Evolutionary conservation across 2,888 invertebrate species (phyloP).

Genomic region (Pseudeuparius sepicola): DNA sequence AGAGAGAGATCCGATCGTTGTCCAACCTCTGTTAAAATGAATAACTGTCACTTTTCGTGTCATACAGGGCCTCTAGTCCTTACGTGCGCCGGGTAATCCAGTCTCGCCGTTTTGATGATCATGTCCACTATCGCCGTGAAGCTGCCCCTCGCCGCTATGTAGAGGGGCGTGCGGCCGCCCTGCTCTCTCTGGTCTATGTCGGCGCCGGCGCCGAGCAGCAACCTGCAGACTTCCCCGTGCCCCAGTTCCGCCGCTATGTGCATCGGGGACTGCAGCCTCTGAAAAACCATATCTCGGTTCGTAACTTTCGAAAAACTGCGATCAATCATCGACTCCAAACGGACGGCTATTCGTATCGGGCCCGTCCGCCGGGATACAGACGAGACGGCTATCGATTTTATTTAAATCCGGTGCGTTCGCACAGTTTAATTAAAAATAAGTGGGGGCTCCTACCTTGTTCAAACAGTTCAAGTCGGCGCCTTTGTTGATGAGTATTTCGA

Average conservation of each 20-base stretch:
- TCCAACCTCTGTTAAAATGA: too few relatives aligned
- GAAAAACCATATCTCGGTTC: conserved; percentile 20
- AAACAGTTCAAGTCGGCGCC: conserved; percentile 63
- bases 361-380: conserved; percentile 3
- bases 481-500: conserved; percentile 55
- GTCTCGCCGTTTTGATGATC: conserved; percentile 64
- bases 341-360: conserved; percentile 13
- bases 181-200: conserved; percentile 55
- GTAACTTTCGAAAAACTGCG: too few relatives aligned
- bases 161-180: conserved; percentile 59
- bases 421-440: too few relatives aligned
- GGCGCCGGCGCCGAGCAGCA: conserved; percentile 52
- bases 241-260: conserved; percentile 70
- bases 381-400: too few relatives aligned
- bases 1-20: too few relatives aligned
- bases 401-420: too few relatives aligned
- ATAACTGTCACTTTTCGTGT: too few relatives aligned
- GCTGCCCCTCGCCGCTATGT: conserved; percentile 70
- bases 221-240: conserved; percentile 52
- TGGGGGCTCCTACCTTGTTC: conserved; percentile 52
- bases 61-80: too few relatives aligned
- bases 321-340: neutral
- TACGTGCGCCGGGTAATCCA: conserved; percentile 55
- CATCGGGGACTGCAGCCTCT: conserved; percentile 67
- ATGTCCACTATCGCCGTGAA: conserved; percentile 76